phyloP scores from a whole-genome alignment of 2,888 invertebrate species.

The Tanytarsus gracilentus region DNA sequence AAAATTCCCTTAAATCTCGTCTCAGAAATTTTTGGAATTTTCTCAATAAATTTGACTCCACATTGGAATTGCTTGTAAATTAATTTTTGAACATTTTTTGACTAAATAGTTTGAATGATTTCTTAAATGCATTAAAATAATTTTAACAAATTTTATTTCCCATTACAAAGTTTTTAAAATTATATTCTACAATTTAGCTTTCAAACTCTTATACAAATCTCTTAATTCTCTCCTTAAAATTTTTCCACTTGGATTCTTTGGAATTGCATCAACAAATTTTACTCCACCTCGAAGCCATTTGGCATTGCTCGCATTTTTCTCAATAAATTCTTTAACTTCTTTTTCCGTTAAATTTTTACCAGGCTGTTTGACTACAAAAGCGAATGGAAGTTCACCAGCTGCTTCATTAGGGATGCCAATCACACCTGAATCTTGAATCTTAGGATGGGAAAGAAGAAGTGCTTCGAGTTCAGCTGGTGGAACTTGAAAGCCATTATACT shows the following conservation, averaged over 20 bases:
- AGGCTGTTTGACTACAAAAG: constrained; percentile 61
- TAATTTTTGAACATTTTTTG: no score
- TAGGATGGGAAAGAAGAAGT: constrained; percentile 54
- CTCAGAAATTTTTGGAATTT: constrained; percentile 70
- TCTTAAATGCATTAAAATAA: no score
- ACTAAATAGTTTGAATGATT: no score
- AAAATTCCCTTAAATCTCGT: constrained; percentile 46
- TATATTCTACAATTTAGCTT: neutral
- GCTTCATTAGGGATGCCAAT: constrained; percentile 63
- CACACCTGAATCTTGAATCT: constrained; percentile 65
- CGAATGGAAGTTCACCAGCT: constrained; percentile 67
- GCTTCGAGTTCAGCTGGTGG: constrained; percentile 74
- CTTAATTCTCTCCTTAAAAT: constrained; percentile 57
- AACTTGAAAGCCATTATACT: constrained; percentile 69
- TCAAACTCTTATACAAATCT: constrained; percentile 34
- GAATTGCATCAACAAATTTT: constrained; percentile 60
- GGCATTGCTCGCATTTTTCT: constrained; percentile 52
- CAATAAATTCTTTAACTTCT: constrained; percentile 38
- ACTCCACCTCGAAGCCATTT: constrained; percentile 69
- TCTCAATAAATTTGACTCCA: constrained; percentile 60
- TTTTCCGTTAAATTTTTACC: constrained; percentile 45
- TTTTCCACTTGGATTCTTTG: constrained; percentile 71
- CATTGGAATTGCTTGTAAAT: no score
- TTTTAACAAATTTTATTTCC: no score
- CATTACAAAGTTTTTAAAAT: no score